Evolutionary conservation across 2,888 invertebrate species (phyloP).

Genomic region (Blastobasis lacticolella): DNA sequence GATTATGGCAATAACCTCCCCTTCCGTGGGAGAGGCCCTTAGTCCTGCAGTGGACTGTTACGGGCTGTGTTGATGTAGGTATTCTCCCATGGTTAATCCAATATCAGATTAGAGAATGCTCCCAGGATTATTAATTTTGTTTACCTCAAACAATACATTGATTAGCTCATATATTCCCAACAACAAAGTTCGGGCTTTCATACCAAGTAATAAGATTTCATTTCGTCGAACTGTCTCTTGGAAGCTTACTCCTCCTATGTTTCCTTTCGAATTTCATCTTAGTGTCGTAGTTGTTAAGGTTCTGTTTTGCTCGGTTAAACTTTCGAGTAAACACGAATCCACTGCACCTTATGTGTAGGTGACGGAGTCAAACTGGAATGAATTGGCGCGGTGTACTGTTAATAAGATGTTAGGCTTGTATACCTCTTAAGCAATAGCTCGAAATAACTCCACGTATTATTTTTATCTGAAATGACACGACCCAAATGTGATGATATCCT

Average conservation of each 20-base stretch:
- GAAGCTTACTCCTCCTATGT: not conserved
- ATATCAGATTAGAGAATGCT: not conserved
- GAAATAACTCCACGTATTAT: not conserved
- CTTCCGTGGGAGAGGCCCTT: no score
- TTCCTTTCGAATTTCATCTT: not conserved
- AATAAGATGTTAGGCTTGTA: not conserved
- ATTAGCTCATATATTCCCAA: slow-evolving; percentile 18
- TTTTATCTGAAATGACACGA: not conserved
- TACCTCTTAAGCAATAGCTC: not conserved
- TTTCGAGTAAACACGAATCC: not conserved
- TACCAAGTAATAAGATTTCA: no score
- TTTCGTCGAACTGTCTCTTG: no score
- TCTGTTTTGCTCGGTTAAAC: not conserved
- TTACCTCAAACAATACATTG: slow-evolving; percentile 25
- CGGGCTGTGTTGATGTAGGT: no score
- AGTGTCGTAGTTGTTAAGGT: not conserved
- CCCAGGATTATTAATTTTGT: slow-evolving; percentile 29
- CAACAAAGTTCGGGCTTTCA: no score
- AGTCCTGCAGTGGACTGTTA: no score
- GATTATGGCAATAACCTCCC: no score
- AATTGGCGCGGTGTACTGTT: not conserved
- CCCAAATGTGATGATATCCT: not conserved
- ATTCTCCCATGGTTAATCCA: not conserved
- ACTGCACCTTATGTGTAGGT: not conserved
- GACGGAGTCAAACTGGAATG: not conserved